Conservation (phyloP, 2,888 invertebrate genomes). For the Mongoloraphidia duomilia region DNA sequence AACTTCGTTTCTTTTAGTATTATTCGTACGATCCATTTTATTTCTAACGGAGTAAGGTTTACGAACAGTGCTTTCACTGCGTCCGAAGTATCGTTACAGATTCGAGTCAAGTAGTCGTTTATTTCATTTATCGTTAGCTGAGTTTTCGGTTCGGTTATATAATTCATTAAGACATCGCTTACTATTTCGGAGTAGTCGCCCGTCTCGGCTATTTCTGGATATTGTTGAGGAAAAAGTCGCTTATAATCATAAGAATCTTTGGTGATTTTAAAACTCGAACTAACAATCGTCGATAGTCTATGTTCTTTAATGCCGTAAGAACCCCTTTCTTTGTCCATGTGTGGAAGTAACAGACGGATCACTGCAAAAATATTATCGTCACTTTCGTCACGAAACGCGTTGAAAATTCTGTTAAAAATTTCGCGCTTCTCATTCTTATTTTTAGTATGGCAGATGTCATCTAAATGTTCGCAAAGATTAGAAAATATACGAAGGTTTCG, state of each 20-base stretch:
- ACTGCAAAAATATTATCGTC: constrained; percentile 48
- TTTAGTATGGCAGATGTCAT: too few species aligned
- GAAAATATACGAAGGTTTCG: too few species aligned
- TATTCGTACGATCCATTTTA: constrained; percentile 83
- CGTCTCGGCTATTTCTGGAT: constrained; percentile 27
- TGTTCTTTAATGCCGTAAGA: constrained; percentile 74
- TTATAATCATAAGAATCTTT: constrained; percentile 43
- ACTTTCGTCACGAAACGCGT: too few species aligned
- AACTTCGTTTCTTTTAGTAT: constrained; percentile 74
- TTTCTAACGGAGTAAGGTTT: constrained; percentile 55
- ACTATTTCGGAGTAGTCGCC: constrained; percentile 74
- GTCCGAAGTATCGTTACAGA: not conserved
- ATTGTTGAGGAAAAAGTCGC: constrained; percentile 31
- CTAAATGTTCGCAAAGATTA: too few species aligned
- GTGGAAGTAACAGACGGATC: constrained; percentile 64
- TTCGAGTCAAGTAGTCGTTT: constrained; percentile 44
- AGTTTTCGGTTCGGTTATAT: constrained; percentile 30
- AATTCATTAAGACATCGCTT: constrained; percentile 49
- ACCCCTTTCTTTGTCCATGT: constrained; percentile 61
- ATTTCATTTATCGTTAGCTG: constrained; percentile 51
- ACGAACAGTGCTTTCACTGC: constrained; percentile 34
- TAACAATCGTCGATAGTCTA: constrained; percentile 54
- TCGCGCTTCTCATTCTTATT: too few species aligned
- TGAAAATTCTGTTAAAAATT: too few species aligned
- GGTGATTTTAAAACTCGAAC: constrained; percentile 60